Percentiles rank a stretch among this genome's conserved stretches.
Conservation (phyloP, 64 coral and sea anemone genomes). For the Hydrozoanthus tunicans region DNA sequence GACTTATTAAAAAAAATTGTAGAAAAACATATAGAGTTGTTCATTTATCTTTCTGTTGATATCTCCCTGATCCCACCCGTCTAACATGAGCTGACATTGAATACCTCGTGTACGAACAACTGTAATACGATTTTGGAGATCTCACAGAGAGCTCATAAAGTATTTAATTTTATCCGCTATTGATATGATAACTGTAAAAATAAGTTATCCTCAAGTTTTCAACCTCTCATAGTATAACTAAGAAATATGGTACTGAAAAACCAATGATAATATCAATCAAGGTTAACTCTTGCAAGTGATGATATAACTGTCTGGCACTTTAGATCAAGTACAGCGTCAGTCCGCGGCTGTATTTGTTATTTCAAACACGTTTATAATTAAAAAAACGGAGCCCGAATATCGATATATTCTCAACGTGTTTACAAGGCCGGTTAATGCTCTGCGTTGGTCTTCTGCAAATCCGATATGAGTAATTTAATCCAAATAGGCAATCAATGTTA, state of each 20-base stretch:
- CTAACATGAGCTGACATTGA: too few relatives aligned
- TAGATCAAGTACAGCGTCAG: not conserved
- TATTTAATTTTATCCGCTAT: too few relatives aligned
- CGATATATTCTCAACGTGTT: conserved; percentile 31
- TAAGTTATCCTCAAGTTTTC: not conserved
- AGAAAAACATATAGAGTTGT: not conserved
- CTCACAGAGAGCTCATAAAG: too few relatives aligned
- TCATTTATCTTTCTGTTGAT: not conserved
- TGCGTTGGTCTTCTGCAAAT: conserved; percentile 41
- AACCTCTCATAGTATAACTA: not conserved
- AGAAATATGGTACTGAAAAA: not conserved
- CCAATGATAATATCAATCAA: not conserved
- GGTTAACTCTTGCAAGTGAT: not conserved
- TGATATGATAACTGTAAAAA: not conserved
- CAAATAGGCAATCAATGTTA: conserved; percentile 46
- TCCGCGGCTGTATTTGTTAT: not conserved
- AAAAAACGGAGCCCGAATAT: not conserved
- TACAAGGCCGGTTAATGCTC: conserved; percentile 11
- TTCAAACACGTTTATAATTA: conserved; percentile 38
- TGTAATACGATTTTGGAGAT: too few relatives aligned
- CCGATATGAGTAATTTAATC: conserved; percentile 37
- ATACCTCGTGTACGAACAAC: too few relatives aligned
- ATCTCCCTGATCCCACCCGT: too few relatives aligned
- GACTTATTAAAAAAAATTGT: too few relatives aligned
- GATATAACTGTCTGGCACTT: not conserved